Base-by-base conservation (phyloP, 2,888 invertebrate genomes). In the Scaptomyza reducta region DNA sequence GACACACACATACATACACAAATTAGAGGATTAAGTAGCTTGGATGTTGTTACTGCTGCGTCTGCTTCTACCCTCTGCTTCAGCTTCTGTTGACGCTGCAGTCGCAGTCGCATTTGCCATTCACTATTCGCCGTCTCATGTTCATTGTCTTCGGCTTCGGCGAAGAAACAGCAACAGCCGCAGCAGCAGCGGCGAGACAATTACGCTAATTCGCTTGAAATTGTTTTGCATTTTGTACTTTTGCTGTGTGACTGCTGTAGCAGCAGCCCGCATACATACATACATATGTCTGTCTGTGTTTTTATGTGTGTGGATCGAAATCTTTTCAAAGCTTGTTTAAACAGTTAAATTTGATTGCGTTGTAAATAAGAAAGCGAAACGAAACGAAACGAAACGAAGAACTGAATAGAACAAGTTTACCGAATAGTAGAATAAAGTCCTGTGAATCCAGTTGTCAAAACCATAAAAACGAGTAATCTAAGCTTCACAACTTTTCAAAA, bases 21-120 rank as follows among this genome's bases (percentile, higher is more conserved):
- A 87, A 87, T 87, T 89, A 89, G 89, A 89, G 87, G 89, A 87
- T 87, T 87, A 87, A 87, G 81, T 79, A 80, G 87, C 79, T 71
- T 55, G 81, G 67, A 62, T 77, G 79, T 76, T 65, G 72, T 64
- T 61, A 67, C 44, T 58, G 47, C 70, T 53, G 33, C 46, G 46
- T 29, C 29, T 22, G 35, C 44, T 18, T 35, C 22, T 41, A 14
- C 25, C 7, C 25, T 38, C 35, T 41, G 27, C 33, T 53, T 40
- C 51, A 45, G 41, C 59, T 57, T 53, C 74, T 58, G 51, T 57
- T 65, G 71, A 65, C 68, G 69, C 44, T 55, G 65, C 68, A n/a
- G 69, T 31, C 31, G 31, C 74, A 76, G 74, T 70, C 66, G 33
- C 50, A 56, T 70, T 77, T 44, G 58, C 45, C 54, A 31, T 55